phyloP scores from a whole-genome alignment of 2,113 vertebrate genomes.

The Boulengeromyrus knoepffleri region DNA sequence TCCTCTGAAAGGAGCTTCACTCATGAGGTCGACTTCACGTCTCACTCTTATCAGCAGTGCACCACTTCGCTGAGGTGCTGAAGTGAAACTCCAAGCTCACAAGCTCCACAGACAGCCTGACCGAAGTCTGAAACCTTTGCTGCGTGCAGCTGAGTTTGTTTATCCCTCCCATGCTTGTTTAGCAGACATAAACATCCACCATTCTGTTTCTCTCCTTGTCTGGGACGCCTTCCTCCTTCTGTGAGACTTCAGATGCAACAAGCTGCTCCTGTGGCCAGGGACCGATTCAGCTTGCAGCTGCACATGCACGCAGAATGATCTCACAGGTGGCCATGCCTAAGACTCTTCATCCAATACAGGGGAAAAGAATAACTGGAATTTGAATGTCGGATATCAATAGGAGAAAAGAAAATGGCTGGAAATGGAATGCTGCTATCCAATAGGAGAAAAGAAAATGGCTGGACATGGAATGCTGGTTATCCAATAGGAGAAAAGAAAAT shows the following conservation, averaged over 20 bases:
- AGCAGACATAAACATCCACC: constrained; percentile 26
- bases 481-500: background rate
- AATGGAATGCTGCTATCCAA: background rate
- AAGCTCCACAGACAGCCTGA: constrained; percentile 8
- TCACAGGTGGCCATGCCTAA: background rate
- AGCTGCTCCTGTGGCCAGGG: background rate
- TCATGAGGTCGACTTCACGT: background rate
- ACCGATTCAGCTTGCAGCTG: background rate
- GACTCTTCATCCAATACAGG: background rate
- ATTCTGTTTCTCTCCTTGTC: constrained; percentile 16
- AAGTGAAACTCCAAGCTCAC: background rate
- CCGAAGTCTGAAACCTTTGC: constrained; percentile 26
- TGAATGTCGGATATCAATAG: background rate
- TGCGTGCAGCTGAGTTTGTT: constrained; percentile 23
- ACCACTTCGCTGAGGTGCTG: background rate
- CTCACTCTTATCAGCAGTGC: background rate
- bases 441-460: background rate
- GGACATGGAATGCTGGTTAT: background rate
- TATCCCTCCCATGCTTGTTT: constrained; percentile 29
- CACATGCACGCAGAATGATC: background rate
- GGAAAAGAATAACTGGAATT: background rate
- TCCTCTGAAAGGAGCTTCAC: background rate
- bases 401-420: background rate
- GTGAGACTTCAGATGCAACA: background rate
- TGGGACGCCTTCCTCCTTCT: background rate